These are phyloP conservation scores for Cavia porcellus DNA, from an alignment of 2,113 vertebrate species.

Conservation along the genomic window DNA sequence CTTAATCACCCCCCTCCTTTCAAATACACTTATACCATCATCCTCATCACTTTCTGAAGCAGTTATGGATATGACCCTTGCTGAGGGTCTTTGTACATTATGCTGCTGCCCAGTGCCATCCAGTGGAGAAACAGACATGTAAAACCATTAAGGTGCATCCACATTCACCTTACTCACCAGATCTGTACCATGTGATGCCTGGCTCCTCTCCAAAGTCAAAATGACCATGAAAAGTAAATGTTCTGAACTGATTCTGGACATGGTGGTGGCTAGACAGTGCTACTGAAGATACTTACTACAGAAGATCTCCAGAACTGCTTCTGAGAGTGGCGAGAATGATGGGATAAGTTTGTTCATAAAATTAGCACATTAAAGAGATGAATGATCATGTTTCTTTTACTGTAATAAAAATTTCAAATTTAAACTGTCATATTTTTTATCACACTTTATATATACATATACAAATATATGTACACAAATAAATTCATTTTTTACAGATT, in stretches of 20 bases:
- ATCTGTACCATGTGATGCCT: background rate
- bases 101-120: background rate
- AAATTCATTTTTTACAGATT: background rate
- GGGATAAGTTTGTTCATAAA: background rate
- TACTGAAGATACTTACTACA: background rate
- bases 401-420: background rate
- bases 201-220: background rate
- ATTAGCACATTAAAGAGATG: background rate
- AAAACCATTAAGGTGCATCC: background rate
- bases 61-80: background rate
- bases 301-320: background rate
- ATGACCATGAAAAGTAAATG: background rate
- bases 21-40: background rate
- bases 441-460: background rate
- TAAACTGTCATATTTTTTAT: background rate
- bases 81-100: background rate
- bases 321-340: background rate
- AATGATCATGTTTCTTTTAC: background rate
- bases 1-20: background rate
- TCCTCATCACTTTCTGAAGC: background rate
- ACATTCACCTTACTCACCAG: background rate
- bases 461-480: background rate
- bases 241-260: background rate
- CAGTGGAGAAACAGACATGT: background rate
- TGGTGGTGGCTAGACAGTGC: no score